Evolutionary conservation across 2,888 invertebrate species (phyloP).

Genomic region (Cheilosia scutellata): DNA sequence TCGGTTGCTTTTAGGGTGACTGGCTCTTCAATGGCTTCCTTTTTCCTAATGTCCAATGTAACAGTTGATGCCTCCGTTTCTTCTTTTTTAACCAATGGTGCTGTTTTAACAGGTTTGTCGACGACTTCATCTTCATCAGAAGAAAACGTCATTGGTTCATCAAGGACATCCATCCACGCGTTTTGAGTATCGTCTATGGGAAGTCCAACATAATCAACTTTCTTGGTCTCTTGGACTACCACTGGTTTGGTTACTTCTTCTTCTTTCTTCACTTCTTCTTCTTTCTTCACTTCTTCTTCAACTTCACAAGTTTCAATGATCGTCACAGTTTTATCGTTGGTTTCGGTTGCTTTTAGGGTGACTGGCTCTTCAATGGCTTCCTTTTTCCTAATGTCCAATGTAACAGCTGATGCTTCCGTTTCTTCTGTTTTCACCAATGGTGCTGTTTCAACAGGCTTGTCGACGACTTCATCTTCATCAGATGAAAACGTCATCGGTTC

Average conservation of each 20-base stretch:
- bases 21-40: neutral
- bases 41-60: neutral
- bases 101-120: constrained; percentile 39
- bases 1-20: neutral
- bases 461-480: constrained; percentile 78
- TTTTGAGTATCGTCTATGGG: constrained; percentile 78
- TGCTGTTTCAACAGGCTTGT: neutral
- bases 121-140: constrained; percentile 62
- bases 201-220: constrained; percentile 76
- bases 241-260: neutral
- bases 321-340: neutral
- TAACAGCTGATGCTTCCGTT: neutral
- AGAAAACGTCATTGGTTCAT: constrained; percentile 65
- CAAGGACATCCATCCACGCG: constrained; percentile 79
- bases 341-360: neutral
- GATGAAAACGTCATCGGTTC: constrained; percentile 83
- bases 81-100: neutral
- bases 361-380: neutral
- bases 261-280: neutral
- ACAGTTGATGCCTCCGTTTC: constrained; percentile 42
- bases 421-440: neutral
- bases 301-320: neutral
- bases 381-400: neutral
- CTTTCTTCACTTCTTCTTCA: neutral
- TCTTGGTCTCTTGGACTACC: constrained; percentile 45